These are phyloP conservation scores for Pristionchus maxplancki DNA, from an alignment of 2,888 invertebrate genomes.

Conservation along the genomic window DNA sequence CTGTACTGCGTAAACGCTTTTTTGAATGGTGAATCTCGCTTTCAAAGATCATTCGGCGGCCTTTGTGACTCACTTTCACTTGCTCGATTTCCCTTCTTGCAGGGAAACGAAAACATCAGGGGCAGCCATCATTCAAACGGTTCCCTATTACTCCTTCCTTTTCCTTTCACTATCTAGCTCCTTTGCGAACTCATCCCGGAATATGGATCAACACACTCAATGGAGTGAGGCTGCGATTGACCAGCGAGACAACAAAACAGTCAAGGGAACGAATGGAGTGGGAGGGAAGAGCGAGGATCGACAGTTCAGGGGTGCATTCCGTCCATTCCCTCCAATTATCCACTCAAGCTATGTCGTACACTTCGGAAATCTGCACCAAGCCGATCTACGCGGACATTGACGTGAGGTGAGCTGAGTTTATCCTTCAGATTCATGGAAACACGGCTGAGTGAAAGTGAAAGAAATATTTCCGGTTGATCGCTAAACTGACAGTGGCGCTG, in stretches of 20 bases:
- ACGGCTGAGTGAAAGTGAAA: background rate
- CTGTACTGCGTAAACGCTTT: background rate
- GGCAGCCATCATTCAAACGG: background rate
- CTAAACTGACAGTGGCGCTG: background rate
- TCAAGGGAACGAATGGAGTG: background rate
- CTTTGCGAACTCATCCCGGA: background rate
- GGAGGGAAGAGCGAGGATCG: background rate
- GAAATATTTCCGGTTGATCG: background rate
- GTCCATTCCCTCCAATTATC: background rate
- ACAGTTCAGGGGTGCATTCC: background rate
- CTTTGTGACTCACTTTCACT: slow-evolving; percentile 8
- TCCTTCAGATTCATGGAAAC: too few relatives aligned
- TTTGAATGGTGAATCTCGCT: background rate
- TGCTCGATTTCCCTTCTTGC: background rate
- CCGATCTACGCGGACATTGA: background rate
- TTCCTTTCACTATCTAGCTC: background rate
- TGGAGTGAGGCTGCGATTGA: background rate
- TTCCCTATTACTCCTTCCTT: background rate
- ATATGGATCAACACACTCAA: background rate
- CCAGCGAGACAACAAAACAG: background rate
- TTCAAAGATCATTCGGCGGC: slow-evolving; percentile 27
- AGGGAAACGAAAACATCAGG: background rate
- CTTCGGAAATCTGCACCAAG: background rate
- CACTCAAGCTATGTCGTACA: background rate
- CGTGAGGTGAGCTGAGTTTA: background rate